Conservation (phyloP, 2,888 invertebrate species). For the Meandrusa payeni region DNA sequence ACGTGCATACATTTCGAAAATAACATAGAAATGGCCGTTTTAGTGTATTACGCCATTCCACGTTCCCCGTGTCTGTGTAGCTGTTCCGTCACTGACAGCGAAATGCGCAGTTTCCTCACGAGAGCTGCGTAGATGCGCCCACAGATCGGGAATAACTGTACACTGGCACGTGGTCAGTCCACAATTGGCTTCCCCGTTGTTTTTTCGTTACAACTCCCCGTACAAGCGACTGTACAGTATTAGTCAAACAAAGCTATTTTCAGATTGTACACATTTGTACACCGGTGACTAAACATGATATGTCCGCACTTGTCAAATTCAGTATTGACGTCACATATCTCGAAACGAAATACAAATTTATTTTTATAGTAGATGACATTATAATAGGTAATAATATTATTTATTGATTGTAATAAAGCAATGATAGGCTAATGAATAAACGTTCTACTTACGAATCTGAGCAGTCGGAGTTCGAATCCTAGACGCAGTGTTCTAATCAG, state of each 20-base stretch:
- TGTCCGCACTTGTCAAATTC: too few species aligned
- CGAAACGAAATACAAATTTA: too few species aligned
- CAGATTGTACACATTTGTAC: slow-evolving; percentile 4
- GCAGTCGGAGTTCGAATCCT: too few species aligned
- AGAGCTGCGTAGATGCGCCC: slow-evolving; percentile 38
- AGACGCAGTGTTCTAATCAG: too few species aligned
- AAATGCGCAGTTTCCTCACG: slow-evolving; percentile 62
- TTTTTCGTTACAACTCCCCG: slow-evolving; percentile 41
- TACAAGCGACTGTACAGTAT: slow-evolving; percentile 7
- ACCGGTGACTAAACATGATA: slow-evolving; percentile 1
- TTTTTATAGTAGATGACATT: too few species aligned
- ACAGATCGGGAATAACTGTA: slow-evolving; percentile 41
- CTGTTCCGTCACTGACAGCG: slow-evolving; percentile 42
- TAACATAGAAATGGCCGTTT: slow-evolving; percentile 52
- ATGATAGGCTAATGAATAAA: too few species aligned
- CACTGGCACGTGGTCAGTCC: slow-evolving; percentile 63
- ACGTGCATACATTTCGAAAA: slow-evolving; percentile 60
- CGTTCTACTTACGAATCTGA: too few species aligned
- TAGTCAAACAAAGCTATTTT: slow-evolving; percentile 11
- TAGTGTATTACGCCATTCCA: slow-evolving; percentile 51
- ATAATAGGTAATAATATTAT: too few species aligned
- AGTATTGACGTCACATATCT: not conserved
- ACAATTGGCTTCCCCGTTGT: slow-evolving; percentile 40
- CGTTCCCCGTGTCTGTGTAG: slow-evolving; percentile 43
- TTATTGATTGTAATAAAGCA: too few species aligned